Percentiles rank a stretch among this genome's conserved stretches.
phyloP scores from a whole-genome alignment of 2,797 vertebrate genomes.

The Cossypha caffra region DNA sequence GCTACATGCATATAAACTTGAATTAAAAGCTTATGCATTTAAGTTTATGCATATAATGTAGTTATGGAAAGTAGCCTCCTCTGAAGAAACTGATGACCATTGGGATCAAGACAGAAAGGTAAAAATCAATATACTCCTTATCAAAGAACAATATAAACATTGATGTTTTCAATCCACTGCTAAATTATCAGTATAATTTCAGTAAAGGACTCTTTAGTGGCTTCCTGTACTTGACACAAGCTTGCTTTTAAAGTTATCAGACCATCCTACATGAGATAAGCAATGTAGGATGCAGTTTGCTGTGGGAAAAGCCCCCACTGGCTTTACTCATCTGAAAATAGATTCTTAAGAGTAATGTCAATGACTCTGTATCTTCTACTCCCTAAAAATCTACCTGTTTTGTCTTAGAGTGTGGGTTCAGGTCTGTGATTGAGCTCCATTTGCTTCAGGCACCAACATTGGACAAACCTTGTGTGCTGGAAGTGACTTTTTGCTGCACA shows the following conservation, averaged over 20 bases:
- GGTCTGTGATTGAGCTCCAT: accelerated
- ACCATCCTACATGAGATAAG: not conserved
- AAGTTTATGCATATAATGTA: not conserved
- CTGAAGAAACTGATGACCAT: not conserved
- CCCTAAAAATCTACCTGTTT: not conserved
- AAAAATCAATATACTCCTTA: not conserved
- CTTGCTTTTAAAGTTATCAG: not conserved
- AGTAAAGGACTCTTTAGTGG: not conserved
- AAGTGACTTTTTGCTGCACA: not conserved
- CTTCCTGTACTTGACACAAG: not conserved
- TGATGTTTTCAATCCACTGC: not conserved
- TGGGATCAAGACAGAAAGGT: not conserved
- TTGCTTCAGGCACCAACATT: not conserved
- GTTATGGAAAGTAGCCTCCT: not conserved
- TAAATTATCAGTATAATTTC: not conserved
- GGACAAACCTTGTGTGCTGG: not conserved
- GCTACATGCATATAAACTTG: not conserved
- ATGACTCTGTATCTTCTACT: not conserved
- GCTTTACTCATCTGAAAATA: not conserved
- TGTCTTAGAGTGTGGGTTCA: not conserved
- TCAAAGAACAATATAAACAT: not conserved
- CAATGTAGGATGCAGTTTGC: not conserved
- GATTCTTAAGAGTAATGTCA: not conserved
- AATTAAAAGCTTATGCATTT: not conserved
- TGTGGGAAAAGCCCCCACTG: not conserved